Evolutionary conservation across 1,140 invertebrate species (phyloP).

Genomic region (Euschistus heros): DNA sequence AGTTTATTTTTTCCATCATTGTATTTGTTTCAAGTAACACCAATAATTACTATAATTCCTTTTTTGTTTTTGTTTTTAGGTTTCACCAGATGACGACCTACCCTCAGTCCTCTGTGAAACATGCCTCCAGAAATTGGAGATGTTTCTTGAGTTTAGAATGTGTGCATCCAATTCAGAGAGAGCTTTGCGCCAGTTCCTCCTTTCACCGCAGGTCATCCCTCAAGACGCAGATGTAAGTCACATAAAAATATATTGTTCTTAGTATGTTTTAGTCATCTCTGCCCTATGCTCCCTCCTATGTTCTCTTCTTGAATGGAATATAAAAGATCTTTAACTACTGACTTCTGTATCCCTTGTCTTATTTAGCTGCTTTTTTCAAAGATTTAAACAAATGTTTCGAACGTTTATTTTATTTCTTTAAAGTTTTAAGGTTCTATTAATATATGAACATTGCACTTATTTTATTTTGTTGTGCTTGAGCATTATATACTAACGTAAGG

Average conservation of each 20-base stretch:
- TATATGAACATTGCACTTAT: too few species aligned
- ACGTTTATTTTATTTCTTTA: too few species aligned
- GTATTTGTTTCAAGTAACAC: too few species aligned
- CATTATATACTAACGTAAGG: too few species aligned
- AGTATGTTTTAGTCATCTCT: not conserved
- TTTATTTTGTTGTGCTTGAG: too few species aligned
- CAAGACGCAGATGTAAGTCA: slow-evolving; percentile 27
- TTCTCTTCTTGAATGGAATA: not conserved
- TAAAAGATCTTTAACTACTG: not conserved
- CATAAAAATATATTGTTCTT: not conserved
- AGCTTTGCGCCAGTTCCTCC: slow-evolving; percentile 43
- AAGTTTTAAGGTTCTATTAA: too few species aligned
- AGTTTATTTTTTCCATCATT: too few species aligned
- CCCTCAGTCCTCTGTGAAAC: slow-evolving; percentile 41
- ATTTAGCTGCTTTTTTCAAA: too few species aligned
- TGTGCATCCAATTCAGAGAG: slow-evolving; percentile 40
- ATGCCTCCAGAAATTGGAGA: slow-evolving; percentile 41
- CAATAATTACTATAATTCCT: too few species aligned
- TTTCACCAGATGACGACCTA: slow-evolving; percentile 40
- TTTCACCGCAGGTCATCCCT: slow-evolving; percentile 37
- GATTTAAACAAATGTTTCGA: too few species aligned
- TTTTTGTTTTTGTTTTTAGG: slow-evolving; percentile 33
- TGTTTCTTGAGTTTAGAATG: slow-evolving; percentile 40
- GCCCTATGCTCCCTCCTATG: too few species aligned
- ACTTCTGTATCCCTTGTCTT: too few species aligned